Percentiles rank a stretch among this genome's conserved stretches.
Evolutionary conservation across 2,113 vertebrate genomes (phyloP).

Genomic region (Ictalurus furcatus): DNA sequence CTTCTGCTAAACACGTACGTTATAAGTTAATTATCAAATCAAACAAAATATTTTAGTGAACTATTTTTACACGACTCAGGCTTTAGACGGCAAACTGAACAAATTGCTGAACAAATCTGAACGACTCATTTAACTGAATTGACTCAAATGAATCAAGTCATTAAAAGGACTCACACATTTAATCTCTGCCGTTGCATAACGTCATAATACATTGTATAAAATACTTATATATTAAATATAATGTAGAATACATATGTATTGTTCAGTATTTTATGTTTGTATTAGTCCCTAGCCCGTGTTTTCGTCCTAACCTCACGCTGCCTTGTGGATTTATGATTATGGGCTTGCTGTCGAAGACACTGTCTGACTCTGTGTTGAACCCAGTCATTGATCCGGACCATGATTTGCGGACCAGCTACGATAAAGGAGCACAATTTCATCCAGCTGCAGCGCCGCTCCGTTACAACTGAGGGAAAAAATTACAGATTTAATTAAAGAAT

Average conservation of each 20-base stretch:
- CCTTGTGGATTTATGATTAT: neutral
- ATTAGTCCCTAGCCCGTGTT: neutral
- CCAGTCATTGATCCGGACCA: neutral
- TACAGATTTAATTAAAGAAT: neutral
- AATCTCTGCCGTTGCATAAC: neutral
- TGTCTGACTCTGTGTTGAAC: neutral
- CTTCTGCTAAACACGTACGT: neutral
- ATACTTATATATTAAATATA: neutral
- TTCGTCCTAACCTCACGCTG: neutral
- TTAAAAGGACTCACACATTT: neutral
- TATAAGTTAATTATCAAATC: too few relatives aligned
- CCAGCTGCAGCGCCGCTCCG: neutral
- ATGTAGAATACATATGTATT: neutral
- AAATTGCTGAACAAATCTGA: neutral
- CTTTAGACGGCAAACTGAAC: neutral
- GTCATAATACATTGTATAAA: neutral
- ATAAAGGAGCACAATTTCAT: neutral
- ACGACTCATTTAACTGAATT: neutral
- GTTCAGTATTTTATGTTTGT: neutral
- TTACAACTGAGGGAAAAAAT: neutral
- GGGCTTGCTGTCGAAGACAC: neutral
- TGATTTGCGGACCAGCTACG: neutral
- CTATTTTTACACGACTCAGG: too few relatives aligned
- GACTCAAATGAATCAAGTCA: neutral
- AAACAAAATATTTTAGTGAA: too few relatives aligned